Evolutionary conservation across 2,113 vertebrate genomes (phyloP).

Genomic region (Onychorhynchus coronatus): DNA sequence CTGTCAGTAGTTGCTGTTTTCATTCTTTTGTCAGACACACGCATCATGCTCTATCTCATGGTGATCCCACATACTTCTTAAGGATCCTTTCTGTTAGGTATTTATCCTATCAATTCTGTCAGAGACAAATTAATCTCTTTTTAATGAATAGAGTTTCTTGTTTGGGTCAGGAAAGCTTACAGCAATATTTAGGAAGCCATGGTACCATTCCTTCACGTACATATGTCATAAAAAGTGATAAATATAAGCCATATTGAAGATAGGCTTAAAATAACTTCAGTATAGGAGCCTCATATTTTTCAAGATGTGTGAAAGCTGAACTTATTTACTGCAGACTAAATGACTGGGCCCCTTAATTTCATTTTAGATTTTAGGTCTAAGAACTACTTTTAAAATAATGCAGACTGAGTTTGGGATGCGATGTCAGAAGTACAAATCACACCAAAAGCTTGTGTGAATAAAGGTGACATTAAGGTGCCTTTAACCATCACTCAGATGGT

Average conservation of each 20-base stretch:
- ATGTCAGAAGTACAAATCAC: not conserved
- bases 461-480: not conserved
- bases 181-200: not conserved
- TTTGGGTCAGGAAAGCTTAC: not conserved
- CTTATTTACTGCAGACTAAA: not conserved
- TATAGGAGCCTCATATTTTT: not conserved
- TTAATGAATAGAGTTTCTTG: not conserved
- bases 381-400: not conserved
- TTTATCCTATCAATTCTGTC: not conserved
- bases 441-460: not conserved
- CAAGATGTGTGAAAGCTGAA: not conserved
- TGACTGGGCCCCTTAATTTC: not conserved
- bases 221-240: not conserved
- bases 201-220: not conserved
- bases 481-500: fast-evolving
- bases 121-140: not conserved
- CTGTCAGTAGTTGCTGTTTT: not conserved
- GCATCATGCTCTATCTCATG: not conserved
- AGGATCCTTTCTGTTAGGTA: not conserved
- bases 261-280: not conserved
- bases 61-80: not conserved
- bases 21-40: not conserved
- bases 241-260: not conserved
- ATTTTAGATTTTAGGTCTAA: not conserved
- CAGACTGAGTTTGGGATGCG: fast-evolving